Conservation (phyloP, 2,797 vertebrate species). For the Darevskia mixta region DNA sequence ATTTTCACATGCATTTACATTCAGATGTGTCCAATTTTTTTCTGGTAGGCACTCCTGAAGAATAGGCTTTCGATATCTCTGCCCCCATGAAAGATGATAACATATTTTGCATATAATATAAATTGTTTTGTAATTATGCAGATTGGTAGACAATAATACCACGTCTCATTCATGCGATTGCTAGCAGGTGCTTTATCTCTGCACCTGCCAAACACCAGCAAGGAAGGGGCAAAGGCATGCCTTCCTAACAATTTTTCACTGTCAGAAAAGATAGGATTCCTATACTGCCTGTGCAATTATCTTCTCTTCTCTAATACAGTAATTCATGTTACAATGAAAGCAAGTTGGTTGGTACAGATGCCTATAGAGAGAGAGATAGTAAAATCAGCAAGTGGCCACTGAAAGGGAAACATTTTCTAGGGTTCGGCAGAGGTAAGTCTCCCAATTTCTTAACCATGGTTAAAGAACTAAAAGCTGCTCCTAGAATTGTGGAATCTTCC, state of each 20-base stretch:
- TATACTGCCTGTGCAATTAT: background rate
- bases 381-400: background rate
- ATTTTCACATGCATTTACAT: constrained; percentile 10
- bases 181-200: constrained; percentile 2
- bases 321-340: background rate
- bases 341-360: background rate
- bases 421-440: background rate
- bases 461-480: background rate
- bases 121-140: constrained; percentile 16
- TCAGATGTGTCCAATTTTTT: background rate
- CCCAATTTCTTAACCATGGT: background rate
- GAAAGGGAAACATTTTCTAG: background rate
- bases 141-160: background rate
- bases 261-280: background rate
- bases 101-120: background rate
- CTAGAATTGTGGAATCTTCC: background rate
- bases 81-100: background rate
- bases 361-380: background rate
- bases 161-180: background rate
- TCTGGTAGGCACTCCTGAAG: background rate
- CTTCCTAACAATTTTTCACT: background rate
- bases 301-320: background rate
- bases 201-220: background rate
- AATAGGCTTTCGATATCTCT: constrained; percentile 1
- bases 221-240: background rate